Evolutionary conservation across 1,140 invertebrate species (phyloP).

Genomic region (Semibalanus balanoides): DNA sequence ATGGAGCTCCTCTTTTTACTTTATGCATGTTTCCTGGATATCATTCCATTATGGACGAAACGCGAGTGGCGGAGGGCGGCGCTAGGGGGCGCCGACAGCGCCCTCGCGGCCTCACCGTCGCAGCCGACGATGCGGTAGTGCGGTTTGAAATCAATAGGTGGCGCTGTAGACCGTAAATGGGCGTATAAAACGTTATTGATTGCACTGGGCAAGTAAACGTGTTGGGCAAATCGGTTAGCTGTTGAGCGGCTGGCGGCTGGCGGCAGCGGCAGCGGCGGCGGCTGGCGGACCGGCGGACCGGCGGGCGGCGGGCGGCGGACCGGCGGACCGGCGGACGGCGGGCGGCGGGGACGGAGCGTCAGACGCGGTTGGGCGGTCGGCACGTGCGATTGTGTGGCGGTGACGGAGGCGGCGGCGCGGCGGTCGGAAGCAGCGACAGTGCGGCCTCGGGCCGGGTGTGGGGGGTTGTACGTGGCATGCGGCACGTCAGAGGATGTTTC

Average conservation of each 20-base stretch:
- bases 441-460: neutral
- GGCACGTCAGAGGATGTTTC: neutral
- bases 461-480: neutral
- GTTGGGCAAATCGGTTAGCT: constrained; percentile 1
- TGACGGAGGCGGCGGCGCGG: no score
- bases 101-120: no score
- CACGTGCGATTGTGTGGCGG: neutral
- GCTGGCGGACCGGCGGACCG: no score
- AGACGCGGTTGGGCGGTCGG: neutral
- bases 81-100: no score
- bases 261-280: no score
- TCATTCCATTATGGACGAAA: neutral
- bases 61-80: neutral
- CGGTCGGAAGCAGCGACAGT: no score
- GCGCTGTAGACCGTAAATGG: neutral
- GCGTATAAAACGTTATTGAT: neutral
- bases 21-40: constrained; percentile 1
- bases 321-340: no score
- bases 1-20: neutral
- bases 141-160: neutral
- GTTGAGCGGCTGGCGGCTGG: neutral
- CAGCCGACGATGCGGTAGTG: neutral
- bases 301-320: no score
- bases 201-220: neutral
- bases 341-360: no score